Conservation (phyloP, 2,888 invertebrate species). For the Peribatodes rhomboidaria region DNA sequence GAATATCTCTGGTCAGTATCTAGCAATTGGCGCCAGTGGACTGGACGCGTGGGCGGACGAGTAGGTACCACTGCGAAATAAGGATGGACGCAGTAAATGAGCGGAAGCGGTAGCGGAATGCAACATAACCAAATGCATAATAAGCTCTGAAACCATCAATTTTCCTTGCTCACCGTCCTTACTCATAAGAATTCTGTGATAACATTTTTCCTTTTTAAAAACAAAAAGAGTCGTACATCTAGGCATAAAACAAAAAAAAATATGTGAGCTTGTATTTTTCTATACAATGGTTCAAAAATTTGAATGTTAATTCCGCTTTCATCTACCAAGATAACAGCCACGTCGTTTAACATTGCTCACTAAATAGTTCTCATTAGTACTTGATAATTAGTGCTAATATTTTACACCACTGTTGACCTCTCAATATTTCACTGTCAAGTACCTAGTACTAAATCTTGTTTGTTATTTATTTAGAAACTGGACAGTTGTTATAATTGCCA, state of each 20-base stretch:
- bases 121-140: background rate
- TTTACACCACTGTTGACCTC: background rate
- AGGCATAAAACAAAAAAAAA: no score
- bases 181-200: no score
- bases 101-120: constrained; percentile 24
- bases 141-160: no score
- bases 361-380: background rate
- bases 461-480: background rate
- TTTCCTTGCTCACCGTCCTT: no score
- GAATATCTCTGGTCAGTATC: constrained; percentile 57
- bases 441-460: background rate
- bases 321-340: background rate
- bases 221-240: no score
- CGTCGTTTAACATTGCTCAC: background rate
- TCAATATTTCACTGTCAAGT: background rate
- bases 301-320: background rate
- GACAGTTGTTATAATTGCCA: constrained; percentile 7
- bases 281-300: no score
- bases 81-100: constrained; percentile 45
- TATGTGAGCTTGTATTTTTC: no score
- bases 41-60: constrained; percentile 72
- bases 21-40: constrained; percentile 63
- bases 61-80: constrained; percentile 59
- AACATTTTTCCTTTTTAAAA: no score
- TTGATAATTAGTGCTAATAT: background rate